Conservation (phyloP, 2,113 vertebrate species). For the Telmatochromis bifrenatus region DNA sequence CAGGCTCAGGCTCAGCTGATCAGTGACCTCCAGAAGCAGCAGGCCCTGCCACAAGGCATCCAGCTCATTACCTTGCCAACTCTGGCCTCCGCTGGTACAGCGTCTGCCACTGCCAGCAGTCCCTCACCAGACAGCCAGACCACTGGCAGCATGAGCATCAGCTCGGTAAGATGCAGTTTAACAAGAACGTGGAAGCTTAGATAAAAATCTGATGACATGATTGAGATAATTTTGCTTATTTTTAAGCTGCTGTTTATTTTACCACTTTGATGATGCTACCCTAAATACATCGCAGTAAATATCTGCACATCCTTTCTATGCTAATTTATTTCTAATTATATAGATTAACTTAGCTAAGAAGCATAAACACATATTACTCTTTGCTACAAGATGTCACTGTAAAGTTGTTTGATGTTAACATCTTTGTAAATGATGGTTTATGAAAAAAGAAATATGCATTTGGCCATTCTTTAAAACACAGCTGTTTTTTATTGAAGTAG, state of each 20-base stretch:
- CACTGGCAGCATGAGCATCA: slow-evolving; percentile 81
- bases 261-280: neutral
- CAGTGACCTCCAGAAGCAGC: slow-evolving; percentile 80
- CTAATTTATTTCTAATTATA: neutral
- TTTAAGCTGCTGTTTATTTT: neutral
- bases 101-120: slow-evolving; percentile 78
- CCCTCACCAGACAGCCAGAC: slow-evolving; percentile 83
- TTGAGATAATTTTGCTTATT: neutral
- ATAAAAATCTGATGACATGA: neutral
- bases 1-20: slow-evolving; percentile 80
- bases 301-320: neutral
- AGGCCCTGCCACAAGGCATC: slow-evolving; percentile 66
- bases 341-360: neutral
- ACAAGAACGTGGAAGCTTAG: neutral
- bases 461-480: neutral
- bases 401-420: neutral
- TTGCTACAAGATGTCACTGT: neutral
- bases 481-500: neutral
- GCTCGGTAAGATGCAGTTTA: slow-evolving; percentile 78
- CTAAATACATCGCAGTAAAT: neutral
- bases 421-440: neutral
- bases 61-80: slow-evolving; percentile 84
- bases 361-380: neutral
- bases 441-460: neutral
- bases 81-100: slow-evolving; percentile 71